These are phyloP conservation scores for Ia io DNA, from an alignment of 2,113 vertebrate species.

Conservation along the genomic window DNA sequence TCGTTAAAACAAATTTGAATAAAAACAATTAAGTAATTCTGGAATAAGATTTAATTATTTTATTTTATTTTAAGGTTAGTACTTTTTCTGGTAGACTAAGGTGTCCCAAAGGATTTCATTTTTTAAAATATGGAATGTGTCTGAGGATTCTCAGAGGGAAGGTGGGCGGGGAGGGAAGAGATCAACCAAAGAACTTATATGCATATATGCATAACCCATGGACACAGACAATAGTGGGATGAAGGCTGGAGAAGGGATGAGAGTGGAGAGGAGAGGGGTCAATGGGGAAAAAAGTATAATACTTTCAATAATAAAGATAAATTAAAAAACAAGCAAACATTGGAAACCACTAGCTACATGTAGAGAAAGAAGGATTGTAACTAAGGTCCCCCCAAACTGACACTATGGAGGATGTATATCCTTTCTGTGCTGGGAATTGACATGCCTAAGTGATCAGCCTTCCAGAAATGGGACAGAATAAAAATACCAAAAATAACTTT, in stretches of 20 bases:
- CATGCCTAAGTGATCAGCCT: conserved; percentile 22
- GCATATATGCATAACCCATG: too few species aligned
- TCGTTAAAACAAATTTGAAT: not conserved
- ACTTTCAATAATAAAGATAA: too few species aligned
- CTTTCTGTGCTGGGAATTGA: not conserved
- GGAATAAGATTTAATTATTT: not conserved
- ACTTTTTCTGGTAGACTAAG: not conserved
- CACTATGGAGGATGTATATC: not conserved
- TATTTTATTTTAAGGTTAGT: not conserved
- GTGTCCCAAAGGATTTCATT: not conserved
- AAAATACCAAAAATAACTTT: not conserved
- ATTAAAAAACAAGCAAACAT: not conserved
- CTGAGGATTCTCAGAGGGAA: too few species aligned
- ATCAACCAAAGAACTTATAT: too few species aligned
- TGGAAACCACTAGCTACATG: not conserved
- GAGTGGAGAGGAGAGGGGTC: too few species aligned
- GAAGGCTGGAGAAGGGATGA: too few species aligned
- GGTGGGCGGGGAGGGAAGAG: too few species aligned
- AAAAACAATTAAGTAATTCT: not conserved
- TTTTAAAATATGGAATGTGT: not conserved
- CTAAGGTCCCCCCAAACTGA: not conserved
- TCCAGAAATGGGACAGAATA: not conserved
- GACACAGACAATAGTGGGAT: too few species aligned
- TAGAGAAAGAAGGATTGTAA: not conserved
- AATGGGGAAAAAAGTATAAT: too few species aligned